A percentile compares a stretch with the other conserved stretches of the same genome.
phyloP scores from a whole-genome alignment of 1,140 invertebrate species.

The Zaprionus lachaisei region DNA sequence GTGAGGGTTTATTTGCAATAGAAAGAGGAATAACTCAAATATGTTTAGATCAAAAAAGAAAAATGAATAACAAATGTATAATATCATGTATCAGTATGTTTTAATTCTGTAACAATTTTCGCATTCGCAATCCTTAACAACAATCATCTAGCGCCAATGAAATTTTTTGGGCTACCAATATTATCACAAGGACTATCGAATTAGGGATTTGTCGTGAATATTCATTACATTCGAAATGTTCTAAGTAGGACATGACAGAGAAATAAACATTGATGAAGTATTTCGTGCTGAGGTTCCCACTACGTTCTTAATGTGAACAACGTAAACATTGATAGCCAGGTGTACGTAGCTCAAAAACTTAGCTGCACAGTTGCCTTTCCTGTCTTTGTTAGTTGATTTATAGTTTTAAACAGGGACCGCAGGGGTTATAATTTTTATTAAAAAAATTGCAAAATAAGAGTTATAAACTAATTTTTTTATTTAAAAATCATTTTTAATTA shows the following conservation, averaged over 20 bases:
- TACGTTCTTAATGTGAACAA: not conserved
- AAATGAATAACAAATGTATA: not conserved
- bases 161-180: too few species aligned
- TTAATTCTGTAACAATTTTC: not conserved
- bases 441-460: too few species aligned
- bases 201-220: too few species aligned
- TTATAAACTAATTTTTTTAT: too few species aligned
- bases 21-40: too few species aligned
- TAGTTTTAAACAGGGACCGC: not conserved
- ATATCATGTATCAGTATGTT: not conserved
- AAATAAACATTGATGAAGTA: too few species aligned
- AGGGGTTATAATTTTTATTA: too few species aligned
- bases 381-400: not conserved
- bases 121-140: not conserved
- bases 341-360: not conserved
- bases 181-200: too few species aligned
- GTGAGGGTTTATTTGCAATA: too few species aligned
- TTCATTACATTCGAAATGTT: too few species aligned
- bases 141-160: not conserved
- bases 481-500: too few species aligned
- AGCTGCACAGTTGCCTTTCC: not conserved
- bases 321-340: not conserved
- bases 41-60: not conserved
- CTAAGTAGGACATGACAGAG: too few species aligned
- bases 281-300: not conserved